Conservation (phyloP, 2,797 vertebrate genomes). For the Mallotus villosus region DNA sequence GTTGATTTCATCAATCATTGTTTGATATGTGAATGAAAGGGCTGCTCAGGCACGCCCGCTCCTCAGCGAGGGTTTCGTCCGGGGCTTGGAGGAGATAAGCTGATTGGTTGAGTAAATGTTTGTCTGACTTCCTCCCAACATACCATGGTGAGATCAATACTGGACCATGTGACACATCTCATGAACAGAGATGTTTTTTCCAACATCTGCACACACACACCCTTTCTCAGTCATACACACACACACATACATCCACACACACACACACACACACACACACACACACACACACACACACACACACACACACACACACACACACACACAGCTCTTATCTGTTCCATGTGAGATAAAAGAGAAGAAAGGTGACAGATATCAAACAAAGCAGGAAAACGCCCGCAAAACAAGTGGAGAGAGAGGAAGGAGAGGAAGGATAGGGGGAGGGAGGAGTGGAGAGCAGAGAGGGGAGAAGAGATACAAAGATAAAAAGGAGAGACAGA, state of each 20-base stretch:
- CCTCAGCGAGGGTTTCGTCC: not conserved
- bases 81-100: conserved; percentile 7
- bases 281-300: conserved; percentile 55
- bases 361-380: no score
- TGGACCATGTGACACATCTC: conserved; percentile 21
- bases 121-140: conserved; percentile 28
- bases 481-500: no score
- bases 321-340: conserved; percentile 28
- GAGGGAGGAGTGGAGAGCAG: no score
- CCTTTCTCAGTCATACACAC: conserved; percentile 21
- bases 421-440: no score
- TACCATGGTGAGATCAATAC: conserved; percentile 36
- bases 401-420: no score
- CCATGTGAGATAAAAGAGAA: no score
- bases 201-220: conserved; percentile 46
- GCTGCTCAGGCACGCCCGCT: conserved; percentile 30
- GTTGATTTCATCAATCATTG: conserved; percentile 22
- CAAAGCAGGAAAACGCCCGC: no score
- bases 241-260: conserved; percentile 52
- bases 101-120: conserved; percentile 17
- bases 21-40: conserved; percentile 39
- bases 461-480: no score
- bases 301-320: conserved; percentile 50
- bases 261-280: conserved; percentile 52
- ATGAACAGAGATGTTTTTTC: conserved; percentile 47